These are phyloP conservation scores for Dolomedes plantarius DNA, from an alignment of 2,888 invertebrate genomes.

Conservation along the genomic window DNA sequence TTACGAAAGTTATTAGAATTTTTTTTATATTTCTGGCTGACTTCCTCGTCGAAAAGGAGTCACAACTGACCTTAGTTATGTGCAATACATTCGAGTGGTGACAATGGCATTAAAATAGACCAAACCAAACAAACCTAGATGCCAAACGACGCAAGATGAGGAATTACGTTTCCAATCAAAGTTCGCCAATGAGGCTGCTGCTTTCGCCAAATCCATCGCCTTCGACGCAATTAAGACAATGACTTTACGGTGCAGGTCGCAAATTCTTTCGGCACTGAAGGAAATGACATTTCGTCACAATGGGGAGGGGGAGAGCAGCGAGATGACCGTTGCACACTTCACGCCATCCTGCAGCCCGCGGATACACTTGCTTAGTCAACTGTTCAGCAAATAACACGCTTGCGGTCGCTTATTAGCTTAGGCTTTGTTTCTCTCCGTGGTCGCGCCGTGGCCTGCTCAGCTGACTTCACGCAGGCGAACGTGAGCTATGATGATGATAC, in stretches of 20 bases:
- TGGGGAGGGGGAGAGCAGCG: not conserved
- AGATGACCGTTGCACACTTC: slow-evolving; percentile 45
- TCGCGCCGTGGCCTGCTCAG: slow-evolving; percentile 1
- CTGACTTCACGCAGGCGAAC: too few species aligned
- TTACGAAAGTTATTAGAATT: too few species aligned
- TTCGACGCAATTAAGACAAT: not conserved
- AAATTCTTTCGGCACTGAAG: slow-evolving; percentile 32
- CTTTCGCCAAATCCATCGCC: not conserved
- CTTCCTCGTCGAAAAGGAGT: too few species aligned
- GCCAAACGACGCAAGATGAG: too few species aligned
- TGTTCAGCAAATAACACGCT: slow-evolving; percentile 23
- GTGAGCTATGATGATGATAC: too few species aligned
- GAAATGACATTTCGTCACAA: slow-evolving; percentile 57
- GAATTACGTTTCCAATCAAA: too few species aligned
- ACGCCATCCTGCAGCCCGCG: slow-evolving; percentile 23
- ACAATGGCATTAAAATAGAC: too few species aligned
- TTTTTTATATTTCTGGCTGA: too few species aligned
- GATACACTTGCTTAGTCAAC: slow-evolving; percentile 55
- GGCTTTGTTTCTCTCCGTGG: slow-evolving; percentile 33
- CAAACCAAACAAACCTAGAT: too few species aligned
- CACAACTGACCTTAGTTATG: too few species aligned
- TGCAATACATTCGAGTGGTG: too few species aligned
- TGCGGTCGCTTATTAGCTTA: slow-evolving; percentile 19
- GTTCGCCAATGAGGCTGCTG: not conserved
- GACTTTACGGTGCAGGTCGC: slow-evolving; percentile 35